These are phyloP conservation scores for Sphaerodactylus townsendi DNA, from an alignment of 2,113 vertebrate species.

Conservation along the genomic window DNA sequence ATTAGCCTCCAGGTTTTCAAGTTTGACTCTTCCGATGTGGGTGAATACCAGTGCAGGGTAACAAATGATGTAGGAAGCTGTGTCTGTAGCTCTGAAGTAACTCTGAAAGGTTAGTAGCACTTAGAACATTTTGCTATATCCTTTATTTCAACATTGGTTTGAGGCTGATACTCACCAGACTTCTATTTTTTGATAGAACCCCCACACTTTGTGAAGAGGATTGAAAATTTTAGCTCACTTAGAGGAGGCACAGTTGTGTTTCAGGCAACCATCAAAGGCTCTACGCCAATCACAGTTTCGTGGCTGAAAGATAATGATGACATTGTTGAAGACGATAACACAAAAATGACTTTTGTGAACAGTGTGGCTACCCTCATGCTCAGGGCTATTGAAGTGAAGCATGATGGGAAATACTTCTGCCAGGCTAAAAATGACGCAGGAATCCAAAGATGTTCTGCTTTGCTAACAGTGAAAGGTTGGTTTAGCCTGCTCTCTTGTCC, in stretches of 20 bases:
- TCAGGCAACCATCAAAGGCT: conserved; percentile 88
- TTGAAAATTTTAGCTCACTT: conserved; percentile 86
- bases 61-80: conserved; percentile 90
- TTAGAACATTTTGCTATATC: not conserved
- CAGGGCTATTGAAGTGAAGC: conserved; percentile 83
- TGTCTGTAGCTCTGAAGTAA: conserved; percentile 84
- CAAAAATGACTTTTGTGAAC: conserved; percentile 90
- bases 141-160: conserved; percentile 13
- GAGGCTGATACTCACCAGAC: conserved; percentile 31
- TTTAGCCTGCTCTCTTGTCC: conserved; percentile 41
- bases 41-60: conserved; percentile 89
- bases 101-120: conserved; percentile 89
- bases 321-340: conserved; percentile 86
- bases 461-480: conserved; percentile 95
- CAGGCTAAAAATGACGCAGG: conserved; percentile 97
- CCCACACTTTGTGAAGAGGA: conserved; percentile 89
- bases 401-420: conserved; percentile 93
- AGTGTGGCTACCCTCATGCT: conserved; percentile 86
- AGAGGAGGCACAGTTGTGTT: conserved; percentile 85
- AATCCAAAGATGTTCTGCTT: conserved; percentile 90
- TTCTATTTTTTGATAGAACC: conserved; percentile 81
- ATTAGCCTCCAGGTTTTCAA: conserved; percentile 87
- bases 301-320: conserved; percentile 97
- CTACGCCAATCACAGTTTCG: conserved; percentile 87
- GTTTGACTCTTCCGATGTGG: conserved; percentile 85